phyloP scores from a whole-genome alignment of 2,113 vertebrate species.

The Aptenodytes forsteri region DNA sequence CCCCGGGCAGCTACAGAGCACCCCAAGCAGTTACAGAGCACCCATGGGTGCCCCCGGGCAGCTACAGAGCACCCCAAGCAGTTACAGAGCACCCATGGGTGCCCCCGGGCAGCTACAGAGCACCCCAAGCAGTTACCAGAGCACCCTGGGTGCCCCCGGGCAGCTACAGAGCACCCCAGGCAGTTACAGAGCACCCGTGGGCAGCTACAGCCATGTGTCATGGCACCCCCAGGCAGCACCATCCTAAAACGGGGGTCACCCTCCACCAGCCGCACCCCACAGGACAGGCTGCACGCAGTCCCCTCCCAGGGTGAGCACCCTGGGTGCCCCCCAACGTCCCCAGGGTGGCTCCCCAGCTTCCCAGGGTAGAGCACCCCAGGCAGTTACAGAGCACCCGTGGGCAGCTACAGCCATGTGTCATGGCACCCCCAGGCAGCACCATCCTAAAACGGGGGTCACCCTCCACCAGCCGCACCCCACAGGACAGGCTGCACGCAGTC shows the following conservation, averaged over 20 bases:
- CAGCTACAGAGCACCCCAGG: neutral
- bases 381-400: neutral
- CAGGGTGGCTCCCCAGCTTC: too few relatives aligned
- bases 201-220: neutral
- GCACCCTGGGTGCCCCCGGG: neutral
- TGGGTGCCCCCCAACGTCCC: neutral
- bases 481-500: too few relatives aligned
- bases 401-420: neutral
- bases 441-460: too few relatives aligned
- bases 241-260: too few relatives aligned
- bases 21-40: neutral
- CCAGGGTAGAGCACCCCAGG: too few relatives aligned
- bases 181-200: neutral
- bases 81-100: neutral
- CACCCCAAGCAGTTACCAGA: neutral
- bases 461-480: too few relatives aligned
- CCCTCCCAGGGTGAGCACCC: neutral
- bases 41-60: too few relatives aligned
- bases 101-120: neutral
- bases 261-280: too few relatives aligned
- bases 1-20: neutral
- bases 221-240: too few relatives aligned
- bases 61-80: neutral
- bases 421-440: too few relatives aligned
- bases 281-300: too few relatives aligned